Evolutionary conservation across 2,888 invertebrate species (phyloP), one percentile per base, ranked within the genome.

Genomic region (Abscondita cerata): DNA sequence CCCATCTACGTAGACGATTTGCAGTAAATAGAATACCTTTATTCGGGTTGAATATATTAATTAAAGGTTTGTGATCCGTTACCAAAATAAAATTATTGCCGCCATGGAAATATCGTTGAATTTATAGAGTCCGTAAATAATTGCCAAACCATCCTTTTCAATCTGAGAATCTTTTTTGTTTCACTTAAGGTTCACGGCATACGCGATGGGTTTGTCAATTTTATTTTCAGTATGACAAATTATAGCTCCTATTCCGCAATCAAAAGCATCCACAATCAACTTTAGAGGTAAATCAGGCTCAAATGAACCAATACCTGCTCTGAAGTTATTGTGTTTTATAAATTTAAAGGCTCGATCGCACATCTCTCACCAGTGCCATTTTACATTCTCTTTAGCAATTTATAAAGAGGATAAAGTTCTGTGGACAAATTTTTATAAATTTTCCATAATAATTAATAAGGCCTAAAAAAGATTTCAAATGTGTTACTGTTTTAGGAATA

Each of bases 381-480:
- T 13, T 2, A n/a, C 15, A 9, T 41, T 40, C 3, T n/a, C n/a
- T n/a, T n/a, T n/a, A n/a, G n/a, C n/a, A n/a, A n/a, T n/a, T n/a
- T n/a, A n/a, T n/a, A n/a, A 15, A 51, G 13, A 1, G 41, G 62
- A 19, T 38, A 20, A 12, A 41, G 31, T 12, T 40, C 31, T 2
- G 47, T 31, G 0, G 51, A 36, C 16, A 62, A 44, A 41, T 55
- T 50, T 40, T 33, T 25, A 65, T 41, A 36, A 58, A 65, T 34
- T 46, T 58, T 1, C 50, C 44, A 52, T 64, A 64, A 41, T 53
- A 61, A 53, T n/a, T n/a, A n/a, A n/a, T n/a, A n/a, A n/a, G n/a
- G n/a, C n/a, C n/a, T n/a, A n/a, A n/a, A n/a, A n/a, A 41, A 12
- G 12, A 61, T 47, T 52, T 48, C 47, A 61, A 38, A 41, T 62